Evolutionary conservation across 1,140 invertebrate genomes (phyloP), one percentile per base, ranked within the genome.

Genomic region (Steinernema feltiae): DNA sequence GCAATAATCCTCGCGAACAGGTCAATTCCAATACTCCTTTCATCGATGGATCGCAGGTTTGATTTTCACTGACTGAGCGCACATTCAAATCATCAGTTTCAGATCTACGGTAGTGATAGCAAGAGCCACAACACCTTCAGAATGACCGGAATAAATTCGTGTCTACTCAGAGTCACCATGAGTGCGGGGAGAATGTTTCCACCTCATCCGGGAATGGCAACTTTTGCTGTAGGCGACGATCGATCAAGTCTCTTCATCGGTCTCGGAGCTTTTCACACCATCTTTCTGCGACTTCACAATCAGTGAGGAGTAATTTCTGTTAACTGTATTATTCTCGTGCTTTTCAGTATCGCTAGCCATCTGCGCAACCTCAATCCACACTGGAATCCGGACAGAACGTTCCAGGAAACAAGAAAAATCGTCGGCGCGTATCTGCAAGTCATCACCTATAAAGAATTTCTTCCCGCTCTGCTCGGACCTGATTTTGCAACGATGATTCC

Each of bases 371-470:
- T 80, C 69, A 80, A 80, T 75, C 71, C 48, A 1, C 32, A 53
- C 15, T 80, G 79, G 79, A 53, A 72, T 21, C 21, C 35, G 0
- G 78, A 80, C 12, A 1, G 79, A 69, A 72, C 78, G 7, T 80
- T 80, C 73, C 79, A 80, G 82, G 92, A 94, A 83, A 89, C 93
- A 0, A 90, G 93, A 77, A 90, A 91, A 73, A 91, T 95, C 27
- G 92, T 95, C 0, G 90, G 92, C 1, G 93, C 93, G 32, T 89
- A 92, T 81, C 90, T 95, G 81, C 93, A 95, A 81, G 92, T 93
- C 80, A 93, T 96, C 41, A 92, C 92, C 0, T 95, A 92, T 84
- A 87, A 87, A 27, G 92, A 94, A 83, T 97, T 92, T 91, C 82
- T 95, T 48, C 92, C 93, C 0, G 87, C 91, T 24, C 83, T 95